These are phyloP conservation scores for Cheilosia scutellata DNA, from an alignment of 2,888 invertebrate species.

Conservation along the genomic window DNA sequence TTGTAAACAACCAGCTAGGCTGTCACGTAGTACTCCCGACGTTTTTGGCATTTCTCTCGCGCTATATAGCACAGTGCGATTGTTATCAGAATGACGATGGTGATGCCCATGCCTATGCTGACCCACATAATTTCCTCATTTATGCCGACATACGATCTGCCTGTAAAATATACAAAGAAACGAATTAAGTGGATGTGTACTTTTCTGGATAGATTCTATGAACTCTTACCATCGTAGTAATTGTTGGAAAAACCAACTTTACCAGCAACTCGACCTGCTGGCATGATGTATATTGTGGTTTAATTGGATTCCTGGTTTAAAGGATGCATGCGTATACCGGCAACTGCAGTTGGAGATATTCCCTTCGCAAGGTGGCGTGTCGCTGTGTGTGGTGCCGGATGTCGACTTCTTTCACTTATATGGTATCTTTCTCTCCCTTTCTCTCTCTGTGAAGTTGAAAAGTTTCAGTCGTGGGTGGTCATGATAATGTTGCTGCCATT, in stretches of 20 bases:
- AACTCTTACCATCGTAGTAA: constrained; percentile 82
- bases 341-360: not conserved
- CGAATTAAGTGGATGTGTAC: constrained; percentile 7
- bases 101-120: constrained; percentile 88
- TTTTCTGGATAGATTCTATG: not conserved
- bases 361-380: not conserved
- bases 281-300: constrained; percentile 78
- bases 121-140: constrained; percentile 96
- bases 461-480: constrained; percentile 36
- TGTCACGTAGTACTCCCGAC: constrained; percentile 89
- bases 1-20: constrained; percentile 85
- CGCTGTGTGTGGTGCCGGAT: not conserved
- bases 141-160: constrained; percentile 92
- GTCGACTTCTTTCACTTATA: not conserved
- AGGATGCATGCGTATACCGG: constrained; percentile 33
- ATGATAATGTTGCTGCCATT: constrained; percentile 43
- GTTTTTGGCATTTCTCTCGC: constrained; percentile 91
- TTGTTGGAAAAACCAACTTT: constrained; percentile 84
- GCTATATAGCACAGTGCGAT: constrained; percentile 93
- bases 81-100: constrained; percentile 91
- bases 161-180: constrained; percentile 83
- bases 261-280: constrained; percentile 84
- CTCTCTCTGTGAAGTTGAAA: constrained; percentile 1
- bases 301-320: constrained; percentile 28
- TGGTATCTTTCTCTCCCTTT: no score